A percentile compares a stretch with the other conserved stretches of the same genome.
phyloP scores from a whole-genome alignment of 2,888 invertebrate genomes.

The Harpagoxenus sublaevis region DNA sequence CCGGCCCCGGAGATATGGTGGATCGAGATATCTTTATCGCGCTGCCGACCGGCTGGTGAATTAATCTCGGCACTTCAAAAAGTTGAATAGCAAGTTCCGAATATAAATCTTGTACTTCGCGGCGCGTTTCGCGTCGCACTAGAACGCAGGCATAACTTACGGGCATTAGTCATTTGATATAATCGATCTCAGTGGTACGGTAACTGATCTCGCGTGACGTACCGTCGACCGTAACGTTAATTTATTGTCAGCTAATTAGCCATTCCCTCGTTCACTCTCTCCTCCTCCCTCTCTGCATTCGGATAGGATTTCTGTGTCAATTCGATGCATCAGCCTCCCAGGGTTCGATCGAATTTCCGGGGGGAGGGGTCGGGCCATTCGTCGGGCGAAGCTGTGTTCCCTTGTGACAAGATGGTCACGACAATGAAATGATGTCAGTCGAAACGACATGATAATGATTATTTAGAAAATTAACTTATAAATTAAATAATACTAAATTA shows the following conservation, averaged over 20 bases:
- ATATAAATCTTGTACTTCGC: slow-evolving; percentile 34
- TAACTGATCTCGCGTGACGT: slow-evolving; percentile 69
- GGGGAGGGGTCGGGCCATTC: not conserved
- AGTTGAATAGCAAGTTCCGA: slow-evolving; percentile 41
- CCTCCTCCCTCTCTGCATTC: not conserved
- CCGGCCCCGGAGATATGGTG: slow-evolving; percentile 17
- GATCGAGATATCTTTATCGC: slow-evolving; percentile 43
- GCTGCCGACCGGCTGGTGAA: not conserved
- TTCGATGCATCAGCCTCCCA: slow-evolving; percentile 22
- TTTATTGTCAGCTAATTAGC: slow-evolving; percentile 77
- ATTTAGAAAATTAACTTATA: not conserved
- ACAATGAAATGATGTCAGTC: not conserved
- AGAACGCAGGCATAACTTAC: slow-evolving; percentile 24
- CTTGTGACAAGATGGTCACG: not conserved
- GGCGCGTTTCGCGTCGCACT: not conserved
- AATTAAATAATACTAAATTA: not conserved
- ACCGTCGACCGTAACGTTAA: slow-evolving; percentile 70
- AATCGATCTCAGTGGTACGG: slow-evolving; percentile 49
- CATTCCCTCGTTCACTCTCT: slow-evolving; percentile 36
- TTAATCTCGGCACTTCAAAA: slow-evolving; percentile 40
- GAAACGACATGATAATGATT: not conserved
- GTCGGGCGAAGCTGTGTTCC: not conserved
- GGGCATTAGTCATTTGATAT: slow-evolving; percentile 59
- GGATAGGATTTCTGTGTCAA: slow-evolving; percentile 56
- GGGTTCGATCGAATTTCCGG: slow-evolving; percentile 14